Conservation (phyloP, 2,888 invertebrate genomes). For the Syritta pipiens region DNA sequence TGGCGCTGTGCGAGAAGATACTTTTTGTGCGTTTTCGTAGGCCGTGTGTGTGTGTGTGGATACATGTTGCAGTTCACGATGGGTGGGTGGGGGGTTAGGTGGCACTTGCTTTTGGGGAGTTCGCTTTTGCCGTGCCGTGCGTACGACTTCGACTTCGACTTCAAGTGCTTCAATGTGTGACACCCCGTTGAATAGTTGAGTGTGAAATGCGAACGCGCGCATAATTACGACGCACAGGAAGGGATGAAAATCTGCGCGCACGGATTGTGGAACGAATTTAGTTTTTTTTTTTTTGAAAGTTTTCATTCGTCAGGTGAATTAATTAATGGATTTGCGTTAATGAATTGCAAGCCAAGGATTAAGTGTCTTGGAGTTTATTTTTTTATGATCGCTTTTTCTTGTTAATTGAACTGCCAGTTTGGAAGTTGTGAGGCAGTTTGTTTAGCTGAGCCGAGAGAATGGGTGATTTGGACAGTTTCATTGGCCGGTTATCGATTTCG, state of each 20-base stretch:
- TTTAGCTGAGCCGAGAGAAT: constrained; percentile 3
- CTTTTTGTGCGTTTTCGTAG: constrained; percentile 32
- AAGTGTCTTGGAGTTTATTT: background rate
- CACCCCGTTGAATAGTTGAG: too few relatives aligned
- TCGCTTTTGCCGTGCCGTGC: constrained; percentile 36
- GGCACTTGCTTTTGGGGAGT: constrained; percentile 51
- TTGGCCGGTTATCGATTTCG: constrained; percentile 23
- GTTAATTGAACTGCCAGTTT: constrained; percentile 35
- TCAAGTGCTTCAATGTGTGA: too few relatives aligned
- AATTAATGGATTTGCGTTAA: constrained; percentile 8
- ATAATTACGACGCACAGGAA: too few relatives aligned
- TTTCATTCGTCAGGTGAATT: constrained; percentile 38
- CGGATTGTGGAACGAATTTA: background rate
- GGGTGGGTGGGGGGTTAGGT: too few relatives aligned
- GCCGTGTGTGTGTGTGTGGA: constrained; percentile 22
- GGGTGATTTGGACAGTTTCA: constrained; percentile 27
- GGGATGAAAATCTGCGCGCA: too few relatives aligned
- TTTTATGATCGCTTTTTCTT: background rate
- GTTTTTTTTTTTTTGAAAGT: constrained; percentile 27
- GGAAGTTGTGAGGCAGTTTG: background rate
- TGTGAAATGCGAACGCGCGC: constrained; percentile 63
- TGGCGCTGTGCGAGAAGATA: constrained; percentile 24
- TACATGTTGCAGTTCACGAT: background rate
- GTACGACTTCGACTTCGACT: constrained; percentile 30
- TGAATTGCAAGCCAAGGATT: constrained; percentile 25